A percentile compares a stretch with the other conserved stretches of the same genome.
phyloP scores from a whole-genome alignment of 2,888 invertebrate genomes.

The Dorcus parallelipipedus region DNA sequence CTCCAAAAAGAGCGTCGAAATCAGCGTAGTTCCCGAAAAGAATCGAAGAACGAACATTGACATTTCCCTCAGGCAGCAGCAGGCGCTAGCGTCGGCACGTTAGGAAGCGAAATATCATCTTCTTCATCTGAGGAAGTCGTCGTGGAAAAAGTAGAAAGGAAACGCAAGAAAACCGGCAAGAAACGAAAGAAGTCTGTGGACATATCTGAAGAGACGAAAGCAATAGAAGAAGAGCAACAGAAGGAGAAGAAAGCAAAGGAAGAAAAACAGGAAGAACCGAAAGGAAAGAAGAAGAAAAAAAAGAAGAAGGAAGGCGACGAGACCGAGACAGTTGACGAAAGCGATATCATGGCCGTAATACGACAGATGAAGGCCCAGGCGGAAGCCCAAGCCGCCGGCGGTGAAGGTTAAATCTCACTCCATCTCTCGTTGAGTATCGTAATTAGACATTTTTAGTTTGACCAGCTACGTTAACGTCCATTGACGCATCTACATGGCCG shows the following conservation, averaged over 20 bases:
- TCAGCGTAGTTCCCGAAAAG: not conserved
- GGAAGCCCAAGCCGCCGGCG: constrained; percentile 5
- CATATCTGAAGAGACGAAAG: constrained; percentile 10
- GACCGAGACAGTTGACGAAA: constrained; percentile 5
- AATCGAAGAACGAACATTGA: not conserved
- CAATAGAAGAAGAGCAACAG: constrained; percentile 3
- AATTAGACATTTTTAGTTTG: too few relatives aligned
- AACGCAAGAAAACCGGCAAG: not conserved
- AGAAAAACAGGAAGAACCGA: constrained; percentile 1
- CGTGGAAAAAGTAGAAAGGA: not conserved
- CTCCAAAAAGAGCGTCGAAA: not conserved
- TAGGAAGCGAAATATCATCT: not conserved
- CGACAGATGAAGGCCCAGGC: constrained; percentile 18
- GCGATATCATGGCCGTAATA: constrained; percentile 18
- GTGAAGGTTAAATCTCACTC: too few relatives aligned
- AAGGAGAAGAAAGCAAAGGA: not conserved
- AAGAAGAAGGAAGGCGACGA: constrained; percentile 2
- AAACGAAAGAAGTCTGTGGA: not conserved
- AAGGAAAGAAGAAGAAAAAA: constrained; percentile 3
- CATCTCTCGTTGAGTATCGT: too few relatives aligned
- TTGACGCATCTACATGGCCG: too few relatives aligned
- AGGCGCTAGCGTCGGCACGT: not conserved
- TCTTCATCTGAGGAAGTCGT: not conserved
- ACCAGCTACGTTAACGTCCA: too few relatives aligned
- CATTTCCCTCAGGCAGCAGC: not conserved